Percentiles rank a stretch among this genome's conserved stretches.
These are phyloP conservation scores for Heliconius erato DNA, from an alignment of 2,888 invertebrate genomes.

Conservation along the genomic window DNA sequence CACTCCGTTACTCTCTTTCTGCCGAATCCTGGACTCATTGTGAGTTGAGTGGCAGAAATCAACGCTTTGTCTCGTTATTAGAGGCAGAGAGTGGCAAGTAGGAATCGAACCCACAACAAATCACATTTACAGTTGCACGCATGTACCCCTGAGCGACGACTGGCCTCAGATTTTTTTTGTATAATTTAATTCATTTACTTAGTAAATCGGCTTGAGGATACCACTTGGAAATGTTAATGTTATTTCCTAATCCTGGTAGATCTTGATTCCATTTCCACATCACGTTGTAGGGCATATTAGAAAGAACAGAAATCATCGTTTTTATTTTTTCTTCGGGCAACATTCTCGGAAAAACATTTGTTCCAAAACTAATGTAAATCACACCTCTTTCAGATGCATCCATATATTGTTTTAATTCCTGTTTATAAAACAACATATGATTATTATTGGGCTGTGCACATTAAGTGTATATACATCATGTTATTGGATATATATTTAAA, in stretches of 20 bases:
- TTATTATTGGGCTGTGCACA: background rate
- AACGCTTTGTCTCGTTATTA: too few species aligned
- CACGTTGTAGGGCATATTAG: constrained; percentile 63
- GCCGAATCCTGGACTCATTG: too few species aligned
- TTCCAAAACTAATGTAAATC: constrained; percentile 68
- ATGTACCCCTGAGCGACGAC: too few species aligned
- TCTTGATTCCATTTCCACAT: constrained; percentile 67
- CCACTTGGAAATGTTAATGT: constrained; percentile 65
- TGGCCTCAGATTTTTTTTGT: too few species aligned
- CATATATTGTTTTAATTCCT: constrained; percentile 64
- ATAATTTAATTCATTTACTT: constrained; percentile 47
- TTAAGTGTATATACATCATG: background rate
- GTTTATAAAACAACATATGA: constrained; percentile 2
- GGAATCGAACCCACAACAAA: too few species aligned
- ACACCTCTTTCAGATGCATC: constrained; percentile 65
- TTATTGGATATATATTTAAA: too few species aligned
- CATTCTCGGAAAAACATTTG: constrained; percentile 59
- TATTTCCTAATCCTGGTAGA: constrained; percentile 55
- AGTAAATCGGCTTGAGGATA: constrained; percentile 68
- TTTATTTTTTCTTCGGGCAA: constrained; percentile 54
- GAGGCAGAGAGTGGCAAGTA: too few species aligned
- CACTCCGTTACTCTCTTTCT: too few species aligned
- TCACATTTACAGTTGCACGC: too few species aligned
- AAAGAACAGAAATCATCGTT: constrained; percentile 61
- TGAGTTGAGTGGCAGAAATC: too few species aligned